These are phyloP conservation scores for Limnephilus auricula DNA, from an alignment of 2,888 invertebrate species.

Conservation along the genomic window DNA sequence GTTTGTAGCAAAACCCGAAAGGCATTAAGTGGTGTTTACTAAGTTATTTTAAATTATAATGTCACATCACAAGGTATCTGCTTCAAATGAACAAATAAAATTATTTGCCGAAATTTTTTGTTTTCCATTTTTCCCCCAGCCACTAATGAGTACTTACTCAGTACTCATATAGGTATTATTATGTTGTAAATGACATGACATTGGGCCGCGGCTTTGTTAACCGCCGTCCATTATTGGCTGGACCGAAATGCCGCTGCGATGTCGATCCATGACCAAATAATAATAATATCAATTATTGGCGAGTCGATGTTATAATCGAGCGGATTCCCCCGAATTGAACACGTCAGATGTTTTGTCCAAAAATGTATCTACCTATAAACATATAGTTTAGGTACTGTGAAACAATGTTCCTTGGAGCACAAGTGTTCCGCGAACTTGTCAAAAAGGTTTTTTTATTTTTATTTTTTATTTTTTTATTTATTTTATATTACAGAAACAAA, in stretches of 20 bases:
- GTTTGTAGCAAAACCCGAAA: too few species aligned
- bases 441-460: too few species aligned
- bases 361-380: neutral
- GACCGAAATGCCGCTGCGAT: neutral
- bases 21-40: too few species aligned
- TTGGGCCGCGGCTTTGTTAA: neutral
- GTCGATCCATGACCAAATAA: neutral
- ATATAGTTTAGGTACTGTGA: too few species aligned
- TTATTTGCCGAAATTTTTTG: neutral
- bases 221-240: neutral
- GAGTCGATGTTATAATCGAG: neutral
- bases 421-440: too few species aligned
- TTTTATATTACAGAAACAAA: too few species aligned
- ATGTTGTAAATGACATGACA: neutral
- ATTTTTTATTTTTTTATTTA: too few species aligned
- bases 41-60: too few species aligned
- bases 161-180: neutral
- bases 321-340: conserved; percentile 12
- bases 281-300: neutral
- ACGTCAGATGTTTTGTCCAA: neutral
- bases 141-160: neutral
- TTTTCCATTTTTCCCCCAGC: neutral
- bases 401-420: too few species aligned
- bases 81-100: too few species aligned
- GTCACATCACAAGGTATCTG: too few species aligned